Evolutionary conservation across 64 coral and sea anemone genomes (phyloP), one percentile per base, ranked within the genome.

Genomic region (Acropora yongei): DNA sequence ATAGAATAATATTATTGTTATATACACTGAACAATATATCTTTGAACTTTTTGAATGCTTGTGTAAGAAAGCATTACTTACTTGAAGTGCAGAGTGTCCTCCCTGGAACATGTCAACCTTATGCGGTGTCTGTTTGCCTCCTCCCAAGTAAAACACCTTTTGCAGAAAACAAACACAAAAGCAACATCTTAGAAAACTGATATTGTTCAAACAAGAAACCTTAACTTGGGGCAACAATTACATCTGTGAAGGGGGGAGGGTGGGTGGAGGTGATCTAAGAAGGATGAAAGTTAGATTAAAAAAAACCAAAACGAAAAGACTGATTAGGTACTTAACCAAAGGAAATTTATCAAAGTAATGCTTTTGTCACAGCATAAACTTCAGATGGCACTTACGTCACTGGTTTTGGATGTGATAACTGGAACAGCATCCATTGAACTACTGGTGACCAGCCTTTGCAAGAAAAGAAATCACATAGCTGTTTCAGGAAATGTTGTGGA

Each of bases 111-210:
- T 91, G 83, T 98, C 97, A 18, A 98, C 68, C 79, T 98, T 98
- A 18, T 98, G 97, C 53, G 94, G 97, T 2, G 93, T 98, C 44
- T 96, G 94, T 77, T 98, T 98, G 6, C 97, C 97, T 20, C 93
- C 97, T 42, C 97, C 97, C 97, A 94, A 98, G 65, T 93, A 98
- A 86, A 93, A 98, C 6, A 95, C 87, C 96, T 98, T 41, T 60
- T 57, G 78, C 49, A 42, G 2, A 30, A 1, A 58, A n/a, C n/a
- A 10, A 53, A 75, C 74, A 30, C 47, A 74, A 20, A 83, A 83
- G 72, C 10, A 73, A 82, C 11, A 9, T 50, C 12, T 68, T 73
- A 42, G 65, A 49, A 13, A 77, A n/a, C n/a, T n/a, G n/a, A n/a
- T n/a, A n/a, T n/a, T n/a, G n/a, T n/a, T n/a, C n/a, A n/a, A n/a